Base-by-base conservation (phyloP, 2,888 invertebrate species). In the Orthonevra nobilis region DNA sequence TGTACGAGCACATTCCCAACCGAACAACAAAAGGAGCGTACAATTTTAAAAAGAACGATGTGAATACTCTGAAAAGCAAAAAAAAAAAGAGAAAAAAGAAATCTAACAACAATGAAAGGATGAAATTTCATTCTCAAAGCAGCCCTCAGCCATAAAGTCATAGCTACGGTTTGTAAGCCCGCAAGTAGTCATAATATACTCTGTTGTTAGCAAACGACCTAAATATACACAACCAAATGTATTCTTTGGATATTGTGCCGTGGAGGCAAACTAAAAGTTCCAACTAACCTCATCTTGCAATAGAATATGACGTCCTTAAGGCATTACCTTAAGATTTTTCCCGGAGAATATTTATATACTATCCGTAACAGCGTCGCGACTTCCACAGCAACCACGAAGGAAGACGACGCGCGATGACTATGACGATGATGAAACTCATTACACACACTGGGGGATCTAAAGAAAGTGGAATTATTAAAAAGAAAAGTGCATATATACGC, bases 311-410 rank as follows among this genome's bases (percentile, higher is more conserved):
- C 50, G 66, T 73, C 73, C 79, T 68, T n/a, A 63, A 58, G 79
- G 79, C 73, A 79, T 61, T 73, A 79, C 79, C 79, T 73, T 73
- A 73, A 72, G 73, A 79, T 66, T 46, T 28, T 77, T 52, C 63
- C 64, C 36, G 10, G 44, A 23, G 42, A 68, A 48, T 40, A 48
- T 28, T n/a, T n/a, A n/a, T n/a, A n/a, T n/a, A n/a, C n/a, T n/a
- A n/a, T n/a, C n/a, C n/a, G n/a, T n/a, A 17, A 19, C 7, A 36
- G 19, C 19, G 28, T 9, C 15, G 36, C 28, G 40, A 56, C 28
- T n/a, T 12, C 46, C 17, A 48, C 46, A 42, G 12, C 38, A 34
- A 10, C 61, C 15, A 28, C 20, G 14, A 17, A 10, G n/a, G 23
- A 28, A 3, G 32, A 15, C n/a, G 38, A 4, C 5, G 4, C 4